A percentile compares a stretch with the other conserved stretches of the same genome.
These are phyloP conservation scores for Hyalella azteca DNA, from an alignment of 2,888 invertebrate genomes.

Conservation along the genomic window DNA sequence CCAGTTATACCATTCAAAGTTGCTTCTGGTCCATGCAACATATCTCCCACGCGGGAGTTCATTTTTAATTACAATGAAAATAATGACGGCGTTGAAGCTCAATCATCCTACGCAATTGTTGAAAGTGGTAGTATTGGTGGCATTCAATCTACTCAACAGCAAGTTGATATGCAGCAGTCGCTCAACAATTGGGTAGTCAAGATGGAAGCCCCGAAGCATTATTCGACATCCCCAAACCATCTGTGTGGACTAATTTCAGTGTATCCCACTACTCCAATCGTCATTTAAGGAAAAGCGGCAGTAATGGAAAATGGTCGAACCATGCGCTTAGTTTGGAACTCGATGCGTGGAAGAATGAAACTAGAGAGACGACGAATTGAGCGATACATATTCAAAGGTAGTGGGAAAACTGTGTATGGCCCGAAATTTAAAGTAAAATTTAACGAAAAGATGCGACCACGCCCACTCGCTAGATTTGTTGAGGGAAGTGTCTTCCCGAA, in stretches of 20 bases:
- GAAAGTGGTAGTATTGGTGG: neutral
- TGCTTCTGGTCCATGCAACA: neutral
- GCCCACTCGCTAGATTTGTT: no score
- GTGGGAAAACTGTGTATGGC: no score
- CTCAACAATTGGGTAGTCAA: neutral
- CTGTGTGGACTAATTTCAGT: conserved; percentile 7
- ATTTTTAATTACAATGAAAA: neutral
- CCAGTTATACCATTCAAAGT: neutral
- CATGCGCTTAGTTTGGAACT: no score
- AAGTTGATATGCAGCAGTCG: neutral
- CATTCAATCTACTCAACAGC: neutral
- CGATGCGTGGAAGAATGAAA: no score
- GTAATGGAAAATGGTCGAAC: no score
- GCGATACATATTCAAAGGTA: no score
- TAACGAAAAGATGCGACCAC: no score
- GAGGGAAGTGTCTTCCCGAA: no score
- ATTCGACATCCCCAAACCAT: neutral
- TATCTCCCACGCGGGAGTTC: neutral
- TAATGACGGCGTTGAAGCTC: neutral
- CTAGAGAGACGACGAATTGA: no score
- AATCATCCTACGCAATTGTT: neutral
- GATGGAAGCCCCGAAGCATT: neutral
- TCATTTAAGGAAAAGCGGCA: no score
- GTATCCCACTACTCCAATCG: neutral
- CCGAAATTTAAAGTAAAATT: no score